phyloP scores from a whole-genome alignment of 2,888 invertebrate species.

The Pyrrhia umbra region DNA sequence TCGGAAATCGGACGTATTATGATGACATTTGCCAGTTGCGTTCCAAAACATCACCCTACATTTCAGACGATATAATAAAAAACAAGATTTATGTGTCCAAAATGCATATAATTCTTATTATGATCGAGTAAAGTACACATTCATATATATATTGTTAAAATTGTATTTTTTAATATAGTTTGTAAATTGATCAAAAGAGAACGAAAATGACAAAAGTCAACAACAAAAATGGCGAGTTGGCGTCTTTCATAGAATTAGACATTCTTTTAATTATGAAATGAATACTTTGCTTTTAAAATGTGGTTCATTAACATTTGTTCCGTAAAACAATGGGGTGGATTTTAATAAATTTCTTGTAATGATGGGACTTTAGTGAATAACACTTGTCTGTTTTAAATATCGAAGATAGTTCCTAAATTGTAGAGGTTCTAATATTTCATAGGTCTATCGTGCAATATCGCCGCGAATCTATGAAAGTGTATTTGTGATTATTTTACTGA shows the following conservation, averaged over 20 bases:
- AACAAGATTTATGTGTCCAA: too few relatives aligned
- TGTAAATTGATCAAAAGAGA: neutral
- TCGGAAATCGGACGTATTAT: neutral
- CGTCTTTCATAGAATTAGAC: conserved; percentile 81
- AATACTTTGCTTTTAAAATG: conserved; percentile 19
- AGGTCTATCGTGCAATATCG: conserved; percentile 70
- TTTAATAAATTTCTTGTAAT: conserved; percentile 3
- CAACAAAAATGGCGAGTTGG: conserved; percentile 71
- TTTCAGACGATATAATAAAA: too few relatives aligned
- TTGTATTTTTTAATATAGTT: neutral
- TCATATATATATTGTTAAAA: too few relatives aligned
- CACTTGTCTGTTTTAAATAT: conserved; percentile 10
- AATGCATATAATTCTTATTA: too few relatives aligned
- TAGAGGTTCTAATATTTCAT: conserved; percentile 85
- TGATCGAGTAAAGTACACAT: too few relatives aligned
- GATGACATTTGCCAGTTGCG: neutral
- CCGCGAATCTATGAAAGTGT: conserved; percentile 50
- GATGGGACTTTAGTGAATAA: neutral
- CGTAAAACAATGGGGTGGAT: neutral
- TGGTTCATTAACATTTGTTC: neutral
- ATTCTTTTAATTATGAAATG: conserved; percentile 64
- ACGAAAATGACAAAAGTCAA: conserved; percentile 52
- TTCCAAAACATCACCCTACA: too few relatives aligned
- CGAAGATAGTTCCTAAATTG: conserved; percentile 6
- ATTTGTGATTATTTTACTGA: conserved; percentile 34